Evolutionary conservation across 2,888 invertebrate genomes (phyloP).

Genomic region (Falcaria lacertinaria): DNA sequence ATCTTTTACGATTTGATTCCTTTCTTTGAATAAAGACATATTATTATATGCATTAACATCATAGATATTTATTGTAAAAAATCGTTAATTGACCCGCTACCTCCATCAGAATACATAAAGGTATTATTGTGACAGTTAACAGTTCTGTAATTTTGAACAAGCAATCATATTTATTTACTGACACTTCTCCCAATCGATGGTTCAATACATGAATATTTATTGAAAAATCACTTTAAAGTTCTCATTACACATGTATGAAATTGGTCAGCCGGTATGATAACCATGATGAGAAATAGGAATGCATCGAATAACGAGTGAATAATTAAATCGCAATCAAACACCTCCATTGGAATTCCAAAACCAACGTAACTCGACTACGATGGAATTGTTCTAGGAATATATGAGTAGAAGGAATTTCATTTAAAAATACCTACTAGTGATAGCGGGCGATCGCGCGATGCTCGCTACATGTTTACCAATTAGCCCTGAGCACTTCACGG

Average conservation of each 20-base stretch:
- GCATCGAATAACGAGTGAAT: constrained; percentile 55
- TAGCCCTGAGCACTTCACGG: constrained; percentile 38
- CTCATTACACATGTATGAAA: constrained; percentile 7
- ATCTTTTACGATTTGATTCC: too few species aligned
- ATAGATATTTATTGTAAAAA: too few species aligned
- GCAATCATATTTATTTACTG: too few species aligned
- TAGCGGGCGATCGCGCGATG: constrained; percentile 41
- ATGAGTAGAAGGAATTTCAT: constrained; percentile 70
- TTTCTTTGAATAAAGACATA: too few species aligned
- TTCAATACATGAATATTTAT: not conserved
- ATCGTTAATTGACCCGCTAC: too few species aligned
- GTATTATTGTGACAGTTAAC: too few species aligned
- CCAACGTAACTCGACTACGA: constrained; percentile 40
- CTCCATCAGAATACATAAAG: too few species aligned
- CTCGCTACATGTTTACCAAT: constrained; percentile 66
- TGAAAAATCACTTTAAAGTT: not conserved
- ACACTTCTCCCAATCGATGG: not conserved
- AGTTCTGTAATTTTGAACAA: too few species aligned
- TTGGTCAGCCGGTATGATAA: constrained; percentile 27
- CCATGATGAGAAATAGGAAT: constrained; percentile 29
- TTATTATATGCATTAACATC: too few species aligned
- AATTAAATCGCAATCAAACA: constrained; percentile 66
- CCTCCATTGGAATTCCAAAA: constrained; percentile 52
- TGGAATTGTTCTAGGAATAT: constrained; percentile 60
- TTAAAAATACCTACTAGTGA: constrained; percentile 62